These are phyloP conservation scores for Leptarthrus brevirostris DNA, from an alignment of 2,888 invertebrate genomes.

Conservation along the genomic window DNA sequence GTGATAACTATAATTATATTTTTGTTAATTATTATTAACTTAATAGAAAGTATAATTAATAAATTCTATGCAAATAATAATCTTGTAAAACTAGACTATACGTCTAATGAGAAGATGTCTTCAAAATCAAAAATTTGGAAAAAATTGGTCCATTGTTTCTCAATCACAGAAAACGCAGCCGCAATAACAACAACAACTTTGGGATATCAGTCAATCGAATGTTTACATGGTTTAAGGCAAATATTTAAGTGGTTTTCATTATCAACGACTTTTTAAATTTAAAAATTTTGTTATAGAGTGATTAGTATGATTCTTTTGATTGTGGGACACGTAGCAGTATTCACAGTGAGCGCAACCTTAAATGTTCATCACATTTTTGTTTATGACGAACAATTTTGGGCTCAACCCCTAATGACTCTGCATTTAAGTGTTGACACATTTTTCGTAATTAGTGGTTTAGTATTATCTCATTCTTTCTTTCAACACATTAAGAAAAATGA, in stretches of 20 bases:
- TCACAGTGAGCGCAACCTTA: constrained; percentile 63
- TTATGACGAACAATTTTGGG: constrained; percentile 61
- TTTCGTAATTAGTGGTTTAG: constrained; percentile 61
- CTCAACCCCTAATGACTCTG: constrained; percentile 67
- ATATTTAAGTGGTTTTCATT: background rate
- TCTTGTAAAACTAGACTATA: too few species aligned
- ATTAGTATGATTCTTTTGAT: constrained; percentile 72
- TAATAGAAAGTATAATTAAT: background rate
- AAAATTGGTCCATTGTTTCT: constrained; percentile 54
- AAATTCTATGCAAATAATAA: too few species aligned
- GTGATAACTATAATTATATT: background rate
- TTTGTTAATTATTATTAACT: too few species aligned
- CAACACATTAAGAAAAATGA: constrained; percentile 52
- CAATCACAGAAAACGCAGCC: constrained; percentile 52
- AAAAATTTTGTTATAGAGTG: constrained; percentile 48
- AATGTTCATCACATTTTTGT: constrained; percentile 64
- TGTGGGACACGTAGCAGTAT: constrained; percentile 68
- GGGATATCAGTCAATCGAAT: background rate
- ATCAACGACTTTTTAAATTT: background rate
- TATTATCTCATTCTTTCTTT: constrained; percentile 54
- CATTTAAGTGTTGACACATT: constrained; percentile 69
- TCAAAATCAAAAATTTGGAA: constrained; percentile 21
- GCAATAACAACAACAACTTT: constrained; percentile 46
- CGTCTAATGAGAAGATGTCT: background rate
- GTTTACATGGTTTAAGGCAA: constrained; percentile 29